phyloP scores from a whole-genome alignment of 2,113 vertebrate genomes.

The Rissa tridactyla region DNA sequence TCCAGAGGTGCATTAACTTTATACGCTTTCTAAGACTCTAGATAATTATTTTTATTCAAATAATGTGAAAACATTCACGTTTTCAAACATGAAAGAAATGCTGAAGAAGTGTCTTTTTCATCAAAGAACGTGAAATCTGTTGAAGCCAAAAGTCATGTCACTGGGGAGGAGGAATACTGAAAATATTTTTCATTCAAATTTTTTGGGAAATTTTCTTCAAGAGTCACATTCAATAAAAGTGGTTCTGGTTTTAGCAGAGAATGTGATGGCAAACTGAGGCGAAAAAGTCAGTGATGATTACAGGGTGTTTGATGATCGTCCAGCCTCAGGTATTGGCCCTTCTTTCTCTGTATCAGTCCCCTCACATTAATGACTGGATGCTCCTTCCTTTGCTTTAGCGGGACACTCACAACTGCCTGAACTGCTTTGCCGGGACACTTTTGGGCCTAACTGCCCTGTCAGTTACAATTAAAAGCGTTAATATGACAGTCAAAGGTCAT shows the following conservation, averaged over 20 bases:
- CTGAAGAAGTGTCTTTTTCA: not conserved
- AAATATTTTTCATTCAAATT: not conserved
- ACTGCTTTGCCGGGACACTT: not conserved
- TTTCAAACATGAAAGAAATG: not conserved
- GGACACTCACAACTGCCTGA: not conserved
- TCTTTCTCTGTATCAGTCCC: not conserved
- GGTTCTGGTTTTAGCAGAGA: not conserved
- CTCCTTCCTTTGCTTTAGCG: not conserved
- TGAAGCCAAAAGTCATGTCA: not conserved
- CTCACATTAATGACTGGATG: not conserved
- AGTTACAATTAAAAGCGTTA: slow-evolving; percentile 69
- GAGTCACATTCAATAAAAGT: not conserved
- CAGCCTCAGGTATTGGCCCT: not conserved
- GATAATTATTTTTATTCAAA: not conserved
- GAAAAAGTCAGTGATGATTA: not conserved
- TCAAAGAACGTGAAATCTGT: not conserved
- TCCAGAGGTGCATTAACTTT: not conserved
- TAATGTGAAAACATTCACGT: not conserved
- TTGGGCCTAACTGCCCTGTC: slow-evolving; percentile 54
- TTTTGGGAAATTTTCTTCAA: not conserved
- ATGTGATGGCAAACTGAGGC: not conserved
- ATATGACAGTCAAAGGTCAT: slow-evolving; percentile 70
- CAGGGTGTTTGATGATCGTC: not conserved
- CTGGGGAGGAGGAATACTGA: not conserved
- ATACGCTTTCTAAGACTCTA: not conserved